These are phyloP conservation scores for Alitta virens DNA, from an alignment of 2,888 invertebrate species.

Conservation along the genomic window DNA sequence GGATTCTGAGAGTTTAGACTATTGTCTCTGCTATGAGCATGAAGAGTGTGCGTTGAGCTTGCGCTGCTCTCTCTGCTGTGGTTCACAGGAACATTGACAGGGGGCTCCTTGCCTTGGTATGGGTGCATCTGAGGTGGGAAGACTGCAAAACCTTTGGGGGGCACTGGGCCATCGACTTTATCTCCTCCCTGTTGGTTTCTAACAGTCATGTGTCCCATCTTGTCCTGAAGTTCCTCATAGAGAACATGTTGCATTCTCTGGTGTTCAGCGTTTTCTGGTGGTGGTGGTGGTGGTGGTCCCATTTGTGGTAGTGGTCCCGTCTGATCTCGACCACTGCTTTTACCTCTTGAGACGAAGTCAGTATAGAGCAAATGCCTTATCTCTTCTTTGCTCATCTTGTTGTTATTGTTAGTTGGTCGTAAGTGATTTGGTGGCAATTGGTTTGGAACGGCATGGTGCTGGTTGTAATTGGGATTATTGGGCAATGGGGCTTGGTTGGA, in stretches of 20 bases:
- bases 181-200: background rate
- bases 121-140: background rate
- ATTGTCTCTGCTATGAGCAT: constrained; percentile 12
- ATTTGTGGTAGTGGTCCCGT: background rate
- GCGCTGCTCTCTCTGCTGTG: constrained; percentile 15
- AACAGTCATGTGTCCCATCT: constrained; percentile 5
- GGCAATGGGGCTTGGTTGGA: background rate
- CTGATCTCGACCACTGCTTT: constrained; percentile 5
- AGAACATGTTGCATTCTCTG: constrained; percentile 1
- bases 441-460: background rate
- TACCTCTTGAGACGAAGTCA: constrained; percentile 9
- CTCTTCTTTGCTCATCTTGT: constrained; percentile 13
- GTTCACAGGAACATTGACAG: background rate
- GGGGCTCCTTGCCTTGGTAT: background rate
- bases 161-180: background rate
- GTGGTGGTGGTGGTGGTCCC: no score
- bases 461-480: background rate
- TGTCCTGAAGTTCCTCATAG: background rate
- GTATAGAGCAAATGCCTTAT: constrained; percentile 7
- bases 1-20: constrained; percentile 3
- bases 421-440: background rate
- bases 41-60: constrained; percentile 8
- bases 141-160: no score
- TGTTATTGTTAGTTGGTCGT: background rate
- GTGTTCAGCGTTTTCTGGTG: background rate